Evolutionary conservation across 2,888 invertebrate species (phyloP).

Genomic region (Drosophila nr. perissopoda): DNA sequence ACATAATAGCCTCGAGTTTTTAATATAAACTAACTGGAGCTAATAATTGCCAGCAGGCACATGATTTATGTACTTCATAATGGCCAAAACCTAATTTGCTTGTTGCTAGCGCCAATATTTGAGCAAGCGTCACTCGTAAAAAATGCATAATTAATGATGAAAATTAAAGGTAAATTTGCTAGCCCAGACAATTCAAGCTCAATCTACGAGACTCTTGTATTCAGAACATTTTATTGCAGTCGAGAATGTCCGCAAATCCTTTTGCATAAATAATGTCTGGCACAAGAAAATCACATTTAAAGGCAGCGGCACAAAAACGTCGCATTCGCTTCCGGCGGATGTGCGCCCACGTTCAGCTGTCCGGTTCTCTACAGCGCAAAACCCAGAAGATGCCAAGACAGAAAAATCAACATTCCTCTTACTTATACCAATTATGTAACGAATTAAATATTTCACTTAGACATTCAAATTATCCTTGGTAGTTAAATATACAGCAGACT

Average conservation of each 20-base stretch:
- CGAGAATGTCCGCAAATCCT: constrained; percentile 43
- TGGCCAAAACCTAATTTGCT: constrained; percentile 65
- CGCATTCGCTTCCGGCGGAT: constrained; percentile 57
- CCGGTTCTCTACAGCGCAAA: constrained; percentile 1
- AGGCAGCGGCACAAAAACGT: constrained; percentile 49
- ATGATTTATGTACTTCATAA: constrained; percentile 60
- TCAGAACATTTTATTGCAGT: constrained; percentile 44
- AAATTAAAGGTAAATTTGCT: constrained; percentile 72
- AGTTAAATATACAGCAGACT: not conserved
- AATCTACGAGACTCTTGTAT: constrained; percentile 23
- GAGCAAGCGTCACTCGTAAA: constrained; percentile 30
- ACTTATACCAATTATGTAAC: not conserved
- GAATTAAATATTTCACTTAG: not conserved
- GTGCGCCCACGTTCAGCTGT: constrained; percentile 5
- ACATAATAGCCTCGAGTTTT: constrained; percentile 66
- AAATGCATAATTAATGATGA: constrained; percentile 72
- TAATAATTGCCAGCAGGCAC: constrained; percentile 48
- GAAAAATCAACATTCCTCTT: not conserved
- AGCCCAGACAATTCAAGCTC: constrained; percentile 1
- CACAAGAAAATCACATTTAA: constrained; percentile 59
- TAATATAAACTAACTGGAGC: constrained; percentile 49
- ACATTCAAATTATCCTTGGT: not conserved
- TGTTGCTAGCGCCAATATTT: constrained; percentile 58
- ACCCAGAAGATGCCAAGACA: constrained; percentile 8
- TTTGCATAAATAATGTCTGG: constrained; percentile 74